Conservation (phyloP, 2,797 vertebrate genomes). For the Picus viridis region DNA sequence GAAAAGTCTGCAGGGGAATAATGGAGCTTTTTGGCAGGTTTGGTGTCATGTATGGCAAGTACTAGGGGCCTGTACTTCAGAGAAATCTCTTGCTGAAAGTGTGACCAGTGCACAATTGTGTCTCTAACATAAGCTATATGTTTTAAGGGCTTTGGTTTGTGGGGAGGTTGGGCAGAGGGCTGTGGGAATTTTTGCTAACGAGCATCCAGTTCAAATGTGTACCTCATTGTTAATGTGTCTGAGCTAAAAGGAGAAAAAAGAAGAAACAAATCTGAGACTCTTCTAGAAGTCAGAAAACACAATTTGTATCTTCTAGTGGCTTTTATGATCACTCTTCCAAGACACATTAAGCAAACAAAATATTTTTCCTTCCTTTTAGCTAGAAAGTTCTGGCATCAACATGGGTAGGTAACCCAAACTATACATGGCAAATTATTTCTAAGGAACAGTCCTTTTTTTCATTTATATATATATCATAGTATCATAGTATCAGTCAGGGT, state of each 20-base stretch:
- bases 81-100: neutral
- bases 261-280: neutral
- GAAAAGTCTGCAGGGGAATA: neutral
- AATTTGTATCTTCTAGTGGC: neutral
- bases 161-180: accelerated
- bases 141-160: neutral
- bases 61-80: neutral
- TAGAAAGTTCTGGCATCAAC: neutral
- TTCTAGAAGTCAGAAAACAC: neutral
- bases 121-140: neutral
- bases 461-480: neutral
- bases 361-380: neutral
- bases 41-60: neutral
- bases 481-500: no score
- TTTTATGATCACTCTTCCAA: neutral
- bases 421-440: neutral
- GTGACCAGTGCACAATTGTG: neutral
- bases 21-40: neutral
- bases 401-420: neutral
- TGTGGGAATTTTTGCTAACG: neutral
- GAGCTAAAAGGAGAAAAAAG: neutral
- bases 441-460: neutral
- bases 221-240: neutral
- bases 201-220: neutral
- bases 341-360: neutral